Evolutionary conservation across 1,140 invertebrate species (phyloP), one percentile per base, ranked within the genome.

Genomic region (Maniola jurtina): DNA sequence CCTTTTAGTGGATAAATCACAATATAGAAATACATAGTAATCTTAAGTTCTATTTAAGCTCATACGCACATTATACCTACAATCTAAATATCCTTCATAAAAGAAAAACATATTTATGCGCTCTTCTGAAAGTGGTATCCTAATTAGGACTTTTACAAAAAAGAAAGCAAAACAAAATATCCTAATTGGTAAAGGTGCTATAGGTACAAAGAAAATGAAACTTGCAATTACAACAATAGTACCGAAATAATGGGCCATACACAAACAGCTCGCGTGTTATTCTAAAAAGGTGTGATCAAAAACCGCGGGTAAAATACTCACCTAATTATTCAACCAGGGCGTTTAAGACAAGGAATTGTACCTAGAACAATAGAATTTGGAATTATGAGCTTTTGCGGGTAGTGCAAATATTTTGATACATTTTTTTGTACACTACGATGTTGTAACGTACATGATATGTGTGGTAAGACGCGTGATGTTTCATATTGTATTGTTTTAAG

Each of bases 291-390:
- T 68, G 63, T 25, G 14, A 61, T 66, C 64, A 56, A 71, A 71
- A 76, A 81, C 64, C 73, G 67, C 61, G 67, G 68, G 66, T 68
- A 75, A 68, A 68, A 60, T 66, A 81, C 83, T 85, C 68, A 85
- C 83, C 80, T 75, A 74, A 75, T 52, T 70, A 72, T 79, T 80
- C 71, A 74, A 68, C 63, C 64, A 48, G 68, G 68, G 58, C 71
- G 72, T 59, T 75, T 68, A 74, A 71, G 71, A 66, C 60, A 67
- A 70, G 64, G 61, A 66, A 66, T 74, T 42, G 74, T 70, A 84
- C 81, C 83, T 88, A 80, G 70, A 85, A 88, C 82, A 84, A 80
- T 57, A 82, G 47, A 66, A 70, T 56, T 56, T 59, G 50, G 45
- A 75, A 84, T 77, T 81, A 66, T 57, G 47, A 64, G 7, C 2